These are phyloP conservation scores for Cyphomyrus plagiostoma DNA, from an alignment of 2,113 vertebrate genomes.

Conservation along the genomic window DNA sequence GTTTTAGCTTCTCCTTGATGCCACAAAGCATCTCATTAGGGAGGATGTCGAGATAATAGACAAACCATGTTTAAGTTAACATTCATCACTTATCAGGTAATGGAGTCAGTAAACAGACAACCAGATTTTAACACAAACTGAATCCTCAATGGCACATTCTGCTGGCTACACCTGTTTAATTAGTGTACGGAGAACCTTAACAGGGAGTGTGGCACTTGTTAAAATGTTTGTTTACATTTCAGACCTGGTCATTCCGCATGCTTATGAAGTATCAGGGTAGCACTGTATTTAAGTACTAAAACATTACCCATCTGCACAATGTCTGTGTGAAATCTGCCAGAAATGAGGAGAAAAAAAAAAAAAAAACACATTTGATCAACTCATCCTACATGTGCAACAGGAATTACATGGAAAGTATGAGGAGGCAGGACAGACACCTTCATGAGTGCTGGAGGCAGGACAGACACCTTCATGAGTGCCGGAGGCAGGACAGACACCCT, in stretches of 20 bases:
- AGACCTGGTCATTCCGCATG: neutral
- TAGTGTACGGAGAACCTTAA: neutral
- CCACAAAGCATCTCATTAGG: neutral
- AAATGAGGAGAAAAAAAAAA: neutral
- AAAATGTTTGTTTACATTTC: neutral
- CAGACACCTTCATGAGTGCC: no score
- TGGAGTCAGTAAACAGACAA: neutral
- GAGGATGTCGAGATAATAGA: neutral
- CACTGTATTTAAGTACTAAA: neutral
- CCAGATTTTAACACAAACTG: neutral
- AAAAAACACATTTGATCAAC: neutral
- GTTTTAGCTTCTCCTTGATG: neutral
- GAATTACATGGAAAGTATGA: neutral
- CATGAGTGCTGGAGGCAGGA: no score
- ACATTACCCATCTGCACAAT: neutral
- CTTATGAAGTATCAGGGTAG: neutral
- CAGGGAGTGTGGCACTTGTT: neutral
- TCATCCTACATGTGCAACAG: neutral
- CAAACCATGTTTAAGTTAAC: neutral
- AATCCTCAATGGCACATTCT: neutral
- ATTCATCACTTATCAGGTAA: neutral
- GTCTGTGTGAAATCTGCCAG: neutral
- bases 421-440: neutral
- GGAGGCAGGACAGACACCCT: no score
- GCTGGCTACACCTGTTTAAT: neutral